Evolutionary conservation across 2,113 vertebrate species (phyloP), one percentile per base, ranked within the genome.

Genomic region (Syngnathus floridae): DNA sequence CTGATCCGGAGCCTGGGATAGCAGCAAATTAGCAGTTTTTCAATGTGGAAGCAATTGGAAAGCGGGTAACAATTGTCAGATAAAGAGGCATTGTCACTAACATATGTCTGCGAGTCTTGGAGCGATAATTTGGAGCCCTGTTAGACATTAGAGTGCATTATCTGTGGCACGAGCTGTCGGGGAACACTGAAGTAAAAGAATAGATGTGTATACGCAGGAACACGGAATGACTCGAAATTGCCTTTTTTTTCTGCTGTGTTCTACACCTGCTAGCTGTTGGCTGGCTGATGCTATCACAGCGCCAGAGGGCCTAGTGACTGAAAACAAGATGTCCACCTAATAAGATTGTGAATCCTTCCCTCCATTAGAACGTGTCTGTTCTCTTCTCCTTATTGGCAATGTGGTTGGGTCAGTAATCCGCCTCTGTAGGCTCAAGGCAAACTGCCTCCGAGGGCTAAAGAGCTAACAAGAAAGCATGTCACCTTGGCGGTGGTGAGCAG

Each of bases 271-370:
- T 76, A 70, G 78, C 74, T 67, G 72, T 81, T 75, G 70, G 76
- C 77, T 73, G 68, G 72, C 26, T 70, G 77, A 76, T 84, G 68
- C 73, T 81, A 82, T 82, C 80, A 64, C 36, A 10, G 65, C 75
- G 83, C 80, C 80, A 56, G 65, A 69, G 75, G 72, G 73, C 58
- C 69, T 62, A 2, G 60, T 78, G 78, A 81, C 71, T 79, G 72
- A 78, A 61, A 85, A 86, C 81, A 86, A 81, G 81, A 88, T 79
- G 75, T 72, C 73, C 65, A 6, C n/a, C 72, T 84, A 82, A 86
- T 84, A 80, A 82, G 84, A 84, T 85, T 81, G 70, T 70, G 57
- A 73, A 60, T 69, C 73, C 67, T 76, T 74, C 40, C 76, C 70
- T 81, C 72, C 75, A 83, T 85, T 84, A 78, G 62, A 74, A 65